These are phyloP conservation scores for Tenebrio molitor DNA, from an alignment of 1,140 invertebrate genomes.

Conservation along the genomic window DNA sequence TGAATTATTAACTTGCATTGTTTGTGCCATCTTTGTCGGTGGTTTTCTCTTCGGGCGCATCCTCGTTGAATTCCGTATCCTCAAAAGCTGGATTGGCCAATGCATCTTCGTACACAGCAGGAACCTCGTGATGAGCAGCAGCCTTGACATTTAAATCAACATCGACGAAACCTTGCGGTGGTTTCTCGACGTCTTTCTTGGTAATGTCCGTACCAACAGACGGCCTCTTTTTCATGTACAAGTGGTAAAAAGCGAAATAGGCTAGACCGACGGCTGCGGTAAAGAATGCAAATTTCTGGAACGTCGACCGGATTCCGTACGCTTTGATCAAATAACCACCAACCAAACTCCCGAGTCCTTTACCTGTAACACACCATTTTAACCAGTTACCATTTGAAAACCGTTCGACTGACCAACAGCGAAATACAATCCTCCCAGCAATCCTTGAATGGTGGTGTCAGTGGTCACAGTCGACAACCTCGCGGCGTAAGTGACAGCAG, in stretches of 20 bases:
- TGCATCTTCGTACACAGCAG: slow-evolving; percentile 58
- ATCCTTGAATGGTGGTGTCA: slow-evolving; percentile 85
- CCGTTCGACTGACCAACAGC: slow-evolving; percentile 76
- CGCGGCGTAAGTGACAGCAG: slow-evolving; percentile 86
- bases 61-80: slow-evolving; percentile 59
- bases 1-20: slow-evolving; percentile 14
- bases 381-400: neutral
- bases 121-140: slow-evolving; percentile 48
- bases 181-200: slow-evolving; percentile 53
- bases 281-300: slow-evolving; percentile 77
- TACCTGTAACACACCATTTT: slow-evolving; percentile 70
- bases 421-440: slow-evolving; percentile 85
- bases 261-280: slow-evolving; percentile 75
- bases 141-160: slow-evolving; percentile 49
- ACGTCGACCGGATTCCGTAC: slow-evolving; percentile 80
- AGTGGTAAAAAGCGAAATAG: slow-evolving; percentile 79
- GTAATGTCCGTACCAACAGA: slow-evolving; percentile 56
- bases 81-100: slow-evolving; percentile 61
- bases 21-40: slow-evolving; percentile 4
- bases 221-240: slow-evolving; percentile 72
- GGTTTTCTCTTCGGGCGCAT: slow-evolving; percentile 49
- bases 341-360: slow-evolving; percentile 81
- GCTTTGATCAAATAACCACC: slow-evolving; percentile 84
- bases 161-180: slow-evolving; percentile 49
- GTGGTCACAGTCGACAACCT: slow-evolving; percentile 84